These are phyloP conservation scores for Gortyna flavago DNA, from an alignment of 2,888 invertebrate genomes.

Conservation along the genomic window DNA sequence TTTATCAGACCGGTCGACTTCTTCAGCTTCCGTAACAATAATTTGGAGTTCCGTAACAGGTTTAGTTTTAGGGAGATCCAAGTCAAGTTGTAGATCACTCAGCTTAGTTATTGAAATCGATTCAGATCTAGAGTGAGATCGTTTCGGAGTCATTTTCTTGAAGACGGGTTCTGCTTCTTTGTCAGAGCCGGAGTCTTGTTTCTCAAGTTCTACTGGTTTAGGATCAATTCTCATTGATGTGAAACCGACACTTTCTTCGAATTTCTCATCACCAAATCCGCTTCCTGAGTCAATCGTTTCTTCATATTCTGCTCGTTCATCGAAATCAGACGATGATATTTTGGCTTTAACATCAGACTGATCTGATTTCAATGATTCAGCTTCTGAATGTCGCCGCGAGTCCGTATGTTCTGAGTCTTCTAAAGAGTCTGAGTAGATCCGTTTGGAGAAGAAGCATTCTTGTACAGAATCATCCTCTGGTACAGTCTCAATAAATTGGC, in stretches of 20 bases:
- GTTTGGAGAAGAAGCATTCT: slow-evolving; percentile 89
- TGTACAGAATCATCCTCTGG: slow-evolving; percentile 89
- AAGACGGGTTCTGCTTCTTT: slow-evolving; percentile 83
- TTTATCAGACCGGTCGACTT: slow-evolving; percentile 85
- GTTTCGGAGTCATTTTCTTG: slow-evolving; percentile 86
- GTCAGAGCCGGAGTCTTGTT: slow-evolving; percentile 83
- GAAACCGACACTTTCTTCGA: slow-evolving; percentile 87
- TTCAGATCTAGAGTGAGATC: slow-evolving; percentile 85
- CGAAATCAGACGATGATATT: slow-evolving; percentile 88
- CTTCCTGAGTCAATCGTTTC: slow-evolving; percentile 87
- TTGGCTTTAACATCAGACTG: slow-evolving; percentile 87
- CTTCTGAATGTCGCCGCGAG: slow-evolving; percentile 88
- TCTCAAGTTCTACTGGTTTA: slow-evolving; percentile 78
- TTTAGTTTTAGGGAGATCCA: slow-evolving; percentile 77
- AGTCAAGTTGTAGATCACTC: slow-evolving; percentile 82
- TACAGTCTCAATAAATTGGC: slow-evolving; percentile 89
- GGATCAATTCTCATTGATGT: slow-evolving; percentile 84
- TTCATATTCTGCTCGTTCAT: slow-evolving; percentile 88
- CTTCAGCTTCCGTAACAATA: slow-evolving; percentile 88
- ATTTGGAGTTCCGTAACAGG: slow-evolving; percentile 84
- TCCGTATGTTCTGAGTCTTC: slow-evolving; percentile 89
- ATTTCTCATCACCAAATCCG: slow-evolving; percentile 88
- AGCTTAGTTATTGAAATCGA: slow-evolving; percentile 86
- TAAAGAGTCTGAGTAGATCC: slow-evolving; percentile 88
- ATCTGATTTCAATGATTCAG: slow-evolving; percentile 88